Conservation (phyloP, 2,113 vertebrate species). For the Copsychus sechellarum region DNA sequence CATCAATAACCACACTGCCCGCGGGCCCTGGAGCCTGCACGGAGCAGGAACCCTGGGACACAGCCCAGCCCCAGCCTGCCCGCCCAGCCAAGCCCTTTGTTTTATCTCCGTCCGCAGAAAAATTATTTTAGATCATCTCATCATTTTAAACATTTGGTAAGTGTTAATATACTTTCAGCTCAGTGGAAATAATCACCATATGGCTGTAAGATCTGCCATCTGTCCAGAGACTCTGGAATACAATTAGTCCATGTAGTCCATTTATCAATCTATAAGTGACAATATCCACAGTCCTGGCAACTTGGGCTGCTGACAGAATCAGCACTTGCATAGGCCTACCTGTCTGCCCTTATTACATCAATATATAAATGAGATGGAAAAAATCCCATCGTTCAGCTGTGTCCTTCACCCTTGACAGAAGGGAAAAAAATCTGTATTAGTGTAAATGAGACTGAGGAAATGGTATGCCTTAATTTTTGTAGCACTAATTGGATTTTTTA, state of each 20-base stretch:
- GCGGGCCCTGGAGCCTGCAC: neutral
- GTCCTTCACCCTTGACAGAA: neutral
- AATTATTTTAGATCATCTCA: constrained; percentile 10
- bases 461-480: constrained; percentile 3
- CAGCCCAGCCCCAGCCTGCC: neutral
- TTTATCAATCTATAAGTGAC: constrained; percentile 68
- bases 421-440: neutral
- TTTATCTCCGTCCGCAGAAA: neutral
- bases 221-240: constrained; percentile 35
- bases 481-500: constrained; percentile 28
- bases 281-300: constrained; percentile 27
- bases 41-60: neutral
- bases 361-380: constrained; percentile 39
- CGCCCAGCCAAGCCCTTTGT: fast-evolving
- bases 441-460: neutral
- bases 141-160: constrained; percentile 46
- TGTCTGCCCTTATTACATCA: constrained; percentile 49
- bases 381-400: neutral
- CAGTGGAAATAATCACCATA: constrained; percentile 64
- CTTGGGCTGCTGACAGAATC: constrained; percentile 33
- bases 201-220: constrained; percentile 61
- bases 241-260: constrained; percentile 48
- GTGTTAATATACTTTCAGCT: constrained; percentile 51
- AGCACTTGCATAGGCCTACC: constrained; percentile 31
- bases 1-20: neutral